Percentiles rank a stretch among this genome's conserved stretches.
These are phyloP conservation scores for Diphyllodes magnificus DNA, from an alignment of 2,113 vertebrate genomes.

Conservation along the genomic window DNA sequence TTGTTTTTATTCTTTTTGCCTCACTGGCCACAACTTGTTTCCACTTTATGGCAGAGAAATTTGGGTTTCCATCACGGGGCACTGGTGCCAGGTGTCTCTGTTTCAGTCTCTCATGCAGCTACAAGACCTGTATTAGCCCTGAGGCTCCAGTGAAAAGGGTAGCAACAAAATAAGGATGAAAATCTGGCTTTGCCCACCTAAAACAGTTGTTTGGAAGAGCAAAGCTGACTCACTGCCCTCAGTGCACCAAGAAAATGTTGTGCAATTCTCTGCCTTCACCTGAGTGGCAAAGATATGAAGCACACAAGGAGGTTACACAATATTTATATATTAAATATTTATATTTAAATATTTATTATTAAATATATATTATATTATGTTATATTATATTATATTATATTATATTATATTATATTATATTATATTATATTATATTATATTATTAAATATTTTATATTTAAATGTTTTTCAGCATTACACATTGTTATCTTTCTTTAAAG, in stretches of 20 bases:
- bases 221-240: neutral
- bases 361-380: too few species aligned
- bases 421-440: too few species aligned
- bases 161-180: neutral
- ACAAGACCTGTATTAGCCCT: neutral
- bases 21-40: neutral
- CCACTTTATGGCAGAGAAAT: neutral
- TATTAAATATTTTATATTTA: neutral
- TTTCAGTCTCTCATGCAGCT: neutral
- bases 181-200: neutral
- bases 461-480: neutral
- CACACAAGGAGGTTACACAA: neutral
- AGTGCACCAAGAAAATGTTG: neutral
- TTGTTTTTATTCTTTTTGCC: neutral
- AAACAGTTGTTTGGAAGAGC: neutral
- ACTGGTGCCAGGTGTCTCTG: neutral
- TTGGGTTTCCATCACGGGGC: neutral
- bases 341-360: too few species aligned
- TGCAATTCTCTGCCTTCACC: neutral
- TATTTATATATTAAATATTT: too few species aligned
- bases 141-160: neutral
- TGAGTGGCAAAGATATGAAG: neutral
- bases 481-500: neutral
- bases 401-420: too few species aligned
- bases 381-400: too few species aligned